A percentile compares a stretch with the other conserved stretches of the same genome.
Evolutionary conservation across 2,888 invertebrate species (phyloP).

Genomic region (Aphelenchoides bicaudatus): DNA sequence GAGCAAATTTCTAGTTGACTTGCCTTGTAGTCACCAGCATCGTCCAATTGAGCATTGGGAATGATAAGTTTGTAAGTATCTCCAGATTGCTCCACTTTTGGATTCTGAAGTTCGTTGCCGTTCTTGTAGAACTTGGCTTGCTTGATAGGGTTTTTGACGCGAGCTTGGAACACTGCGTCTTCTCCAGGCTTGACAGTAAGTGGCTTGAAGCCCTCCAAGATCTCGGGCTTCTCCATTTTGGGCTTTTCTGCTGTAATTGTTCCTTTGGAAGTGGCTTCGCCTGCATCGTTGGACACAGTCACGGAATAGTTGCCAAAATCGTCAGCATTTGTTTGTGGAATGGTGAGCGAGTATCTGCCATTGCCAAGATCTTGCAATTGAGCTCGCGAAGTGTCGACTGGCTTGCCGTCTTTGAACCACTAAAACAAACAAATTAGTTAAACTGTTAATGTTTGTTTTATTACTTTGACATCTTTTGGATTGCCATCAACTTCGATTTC

Average conservation of each 20-base stretch:
- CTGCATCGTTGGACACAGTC: conserved; percentile 58
- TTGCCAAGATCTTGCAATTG: conserved; percentile 48
- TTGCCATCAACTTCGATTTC: conserved; percentile 55
- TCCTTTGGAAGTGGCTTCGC: conserved; percentile 52
- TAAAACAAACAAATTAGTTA: too few relatives aligned
- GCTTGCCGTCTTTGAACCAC: conserved; percentile 68
- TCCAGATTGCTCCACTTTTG: conserved; percentile 51
- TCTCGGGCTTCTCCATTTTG: conserved; percentile 39
- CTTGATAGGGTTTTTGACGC: conserved; percentile 77
- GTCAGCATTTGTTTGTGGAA: conserved; percentile 49
- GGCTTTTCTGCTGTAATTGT: conserved; percentile 33
- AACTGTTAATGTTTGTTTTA: too few relatives aligned
- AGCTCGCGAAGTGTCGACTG: conserved; percentile 28
- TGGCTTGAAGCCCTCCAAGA: conserved; percentile 73
- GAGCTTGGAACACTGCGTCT: conserved; percentile 70
- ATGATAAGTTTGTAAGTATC: conserved; percentile 47
- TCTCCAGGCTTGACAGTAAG: conserved; percentile 75
- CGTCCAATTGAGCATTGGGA: conserved; percentile 46
- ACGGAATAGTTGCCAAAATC: conserved; percentile 60
- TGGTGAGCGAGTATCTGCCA: conserved; percentile 52
- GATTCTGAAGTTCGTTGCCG: conserved; percentile 56
- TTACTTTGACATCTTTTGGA: conserved; percentile 71
- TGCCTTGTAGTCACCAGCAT: conserved; percentile 55
- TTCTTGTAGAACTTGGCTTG: conserved; percentile 73
- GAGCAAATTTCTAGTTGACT: too few relatives aligned